A percentile compares a stretch with the other conserved stretches of the same genome.
These are phyloP conservation scores for Cardiocondyla obscurior DNA, from an alignment of 1,140 invertebrate species.

Conservation along the genomic window DNA sequence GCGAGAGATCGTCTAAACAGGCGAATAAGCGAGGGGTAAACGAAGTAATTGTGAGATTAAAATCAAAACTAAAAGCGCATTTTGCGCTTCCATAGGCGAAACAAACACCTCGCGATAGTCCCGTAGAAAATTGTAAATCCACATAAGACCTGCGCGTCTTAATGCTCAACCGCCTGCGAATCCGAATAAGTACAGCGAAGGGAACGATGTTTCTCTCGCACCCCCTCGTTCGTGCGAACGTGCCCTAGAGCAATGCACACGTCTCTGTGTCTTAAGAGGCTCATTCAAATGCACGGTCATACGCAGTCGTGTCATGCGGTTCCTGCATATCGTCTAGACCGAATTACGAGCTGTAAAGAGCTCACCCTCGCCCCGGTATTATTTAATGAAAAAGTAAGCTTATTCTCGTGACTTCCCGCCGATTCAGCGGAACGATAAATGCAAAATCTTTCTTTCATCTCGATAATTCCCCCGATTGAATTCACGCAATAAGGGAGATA, in stretches of 20 bases:
- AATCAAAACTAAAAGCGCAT: no score
- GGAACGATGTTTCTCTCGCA: slow-evolving; percentile 56
- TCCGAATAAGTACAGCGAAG: slow-evolving; percentile 58
- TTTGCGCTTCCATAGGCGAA: not conserved
- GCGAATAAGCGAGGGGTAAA: not conserved
- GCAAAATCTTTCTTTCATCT: not conserved
- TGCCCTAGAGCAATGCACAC: slow-evolving; percentile 64
- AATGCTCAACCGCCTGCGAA: not conserved
- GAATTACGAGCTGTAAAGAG: slow-evolving; percentile 42
- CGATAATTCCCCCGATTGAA: not conserved
- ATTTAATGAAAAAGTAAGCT: slow-evolving; percentile 27
- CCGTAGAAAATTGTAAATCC: not conserved
- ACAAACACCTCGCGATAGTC: not conserved
- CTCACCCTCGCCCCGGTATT: slow-evolving; percentile 10
- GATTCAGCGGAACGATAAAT: slow-evolving; percentile 15
- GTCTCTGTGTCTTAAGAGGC: slow-evolving; percentile 68
- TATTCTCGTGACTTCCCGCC: slow-evolving; percentile 2
- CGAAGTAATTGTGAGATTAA: slow-evolving; percentile 2
- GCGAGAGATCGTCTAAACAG: slow-evolving; percentile 7
- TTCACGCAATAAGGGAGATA: not conserved
- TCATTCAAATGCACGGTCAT: slow-evolving; percentile 76
- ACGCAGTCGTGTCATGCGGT: slow-evolving; percentile 60
- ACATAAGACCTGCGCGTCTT: slow-evolving; percentile 3
- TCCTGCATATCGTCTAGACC: slow-evolving; percentile 47
- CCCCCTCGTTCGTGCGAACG: slow-evolving; percentile 61